Percentiles rank a stretch among this genome's conserved stretches.
These are phyloP conservation scores for Pseudonaja textilis DNA, from an alignment of 2,113 vertebrate genomes.

Conservation along the genomic window DNA sequence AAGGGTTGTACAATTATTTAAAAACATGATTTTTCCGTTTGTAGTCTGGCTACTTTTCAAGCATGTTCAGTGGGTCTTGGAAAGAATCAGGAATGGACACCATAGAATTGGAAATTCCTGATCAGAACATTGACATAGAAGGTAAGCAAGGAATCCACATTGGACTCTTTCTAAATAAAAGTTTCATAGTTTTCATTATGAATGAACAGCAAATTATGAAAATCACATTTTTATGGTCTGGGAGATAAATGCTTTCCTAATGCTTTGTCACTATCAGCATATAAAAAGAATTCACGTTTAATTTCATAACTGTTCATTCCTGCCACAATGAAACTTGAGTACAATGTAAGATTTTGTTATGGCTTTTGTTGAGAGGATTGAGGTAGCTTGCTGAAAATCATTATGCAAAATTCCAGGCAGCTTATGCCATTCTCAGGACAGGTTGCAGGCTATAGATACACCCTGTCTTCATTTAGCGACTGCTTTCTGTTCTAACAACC, in stretches of 20 bases:
- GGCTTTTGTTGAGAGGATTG: background rate
- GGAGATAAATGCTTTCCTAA: background rate
- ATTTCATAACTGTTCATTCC: background rate
- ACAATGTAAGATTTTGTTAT: background rate
- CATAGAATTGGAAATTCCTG: constrained; percentile 95
- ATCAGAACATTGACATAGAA: constrained; percentile 95
- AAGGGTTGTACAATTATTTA: background rate
- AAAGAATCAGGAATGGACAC: constrained; percentile 93
- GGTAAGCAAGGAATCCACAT: constrained; percentile 68
- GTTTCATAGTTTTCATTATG: background rate
- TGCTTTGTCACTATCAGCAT: background rate
- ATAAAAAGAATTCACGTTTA: background rate
- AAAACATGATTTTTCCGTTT: constrained; percentile 13
- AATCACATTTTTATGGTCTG: background rate
- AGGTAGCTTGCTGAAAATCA: background rate
- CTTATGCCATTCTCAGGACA: too few relatives aligned
- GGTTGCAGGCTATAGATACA: too few relatives aligned
- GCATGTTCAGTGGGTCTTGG: constrained; percentile 99
- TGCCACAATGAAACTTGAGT: background rate
- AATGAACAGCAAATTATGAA: background rate
- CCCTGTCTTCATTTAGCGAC: too few relatives aligned
- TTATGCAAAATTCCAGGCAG: background rate
- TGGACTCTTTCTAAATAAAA: background rate
- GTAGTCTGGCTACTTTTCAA: constrained; percentile 97
- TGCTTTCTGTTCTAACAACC: too few relatives aligned